Evolutionary conservation across 2,888 invertebrate genomes (phyloP).

Genomic region (Protodeltote pygarga): DNA sequence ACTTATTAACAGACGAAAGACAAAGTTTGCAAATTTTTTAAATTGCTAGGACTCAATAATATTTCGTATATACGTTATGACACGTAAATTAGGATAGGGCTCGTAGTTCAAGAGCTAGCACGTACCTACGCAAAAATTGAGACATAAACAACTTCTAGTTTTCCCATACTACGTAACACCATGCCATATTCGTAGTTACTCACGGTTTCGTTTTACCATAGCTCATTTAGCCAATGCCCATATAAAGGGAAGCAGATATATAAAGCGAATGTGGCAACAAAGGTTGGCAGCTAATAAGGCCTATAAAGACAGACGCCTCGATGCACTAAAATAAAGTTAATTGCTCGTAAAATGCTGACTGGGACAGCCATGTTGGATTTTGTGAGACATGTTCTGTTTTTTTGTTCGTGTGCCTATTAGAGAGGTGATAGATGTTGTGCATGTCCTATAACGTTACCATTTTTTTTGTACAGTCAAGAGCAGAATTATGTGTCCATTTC

Average conservation of each 20-base stretch:
- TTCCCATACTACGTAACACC: conserved; percentile 40
- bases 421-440: neutral
- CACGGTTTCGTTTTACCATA: conserved; percentile 61
- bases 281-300: conserved; percentile 38
- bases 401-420: neutral
- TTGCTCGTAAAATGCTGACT: conserved; percentile 56
- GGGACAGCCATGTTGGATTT: conserved; percentile 17
- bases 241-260: conserved; percentile 65
- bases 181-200: conserved; percentile 48
- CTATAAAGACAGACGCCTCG: conserved; percentile 49
- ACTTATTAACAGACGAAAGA: too few species aligned
- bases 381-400: conserved; percentile 1
- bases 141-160: conserved; percentile 35
- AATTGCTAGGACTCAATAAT: too few species aligned
- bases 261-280: conserved; percentile 30
- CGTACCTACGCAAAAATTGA: conserved; percentile 33
- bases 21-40: too few species aligned
- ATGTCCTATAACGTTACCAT: neutral
- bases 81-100: too few species aligned
- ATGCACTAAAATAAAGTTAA: conserved; percentile 62
- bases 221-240: conserved; percentile 54
- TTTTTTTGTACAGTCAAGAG: neutral
- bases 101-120: too few species aligned
- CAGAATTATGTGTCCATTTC: neutral
- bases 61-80: too few species aligned